Conservation (phyloP, 2,888 invertebrate species). For the Acronicta alni region DNA sequence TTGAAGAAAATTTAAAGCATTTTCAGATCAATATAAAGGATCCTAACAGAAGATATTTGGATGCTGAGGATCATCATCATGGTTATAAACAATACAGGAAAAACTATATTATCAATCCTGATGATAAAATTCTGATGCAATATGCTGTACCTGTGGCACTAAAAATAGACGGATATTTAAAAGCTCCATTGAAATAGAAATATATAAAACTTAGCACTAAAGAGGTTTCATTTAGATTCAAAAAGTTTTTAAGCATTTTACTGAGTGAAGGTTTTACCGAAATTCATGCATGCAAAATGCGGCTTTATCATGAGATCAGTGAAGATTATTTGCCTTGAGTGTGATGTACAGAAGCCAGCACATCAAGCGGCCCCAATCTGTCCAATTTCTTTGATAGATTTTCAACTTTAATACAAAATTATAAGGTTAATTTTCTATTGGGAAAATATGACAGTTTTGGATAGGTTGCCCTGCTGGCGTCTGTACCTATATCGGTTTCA, state of each 20-base stretch:
- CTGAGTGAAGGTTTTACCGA: neutral
- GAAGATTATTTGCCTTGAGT: no score
- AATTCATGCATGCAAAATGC: no score
- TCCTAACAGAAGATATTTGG: constrained; percentile 26
- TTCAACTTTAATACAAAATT: no score
- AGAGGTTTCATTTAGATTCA: no score
- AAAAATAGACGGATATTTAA: constrained; percentile 70
- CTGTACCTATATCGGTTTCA: no score
- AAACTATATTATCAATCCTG: constrained; percentile 32
- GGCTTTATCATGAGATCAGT: no score
- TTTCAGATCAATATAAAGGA: constrained; percentile 34
- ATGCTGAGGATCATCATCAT: constrained; percentile 38
- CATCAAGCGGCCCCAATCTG: no score
- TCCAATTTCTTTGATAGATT: no score
- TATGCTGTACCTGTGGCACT: constrained; percentile 73
- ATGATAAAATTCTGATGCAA: constrained; percentile 63
- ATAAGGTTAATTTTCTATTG: no score
- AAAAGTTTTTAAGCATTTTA: neutral
- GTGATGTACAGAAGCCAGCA: no score
- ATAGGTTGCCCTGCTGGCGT: no score
- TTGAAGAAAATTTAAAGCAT: constrained; percentile 59
- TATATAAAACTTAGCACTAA: neutral
- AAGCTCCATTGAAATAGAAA: constrained; percentile 55
- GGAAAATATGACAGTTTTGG: no score
- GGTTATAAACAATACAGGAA: constrained; percentile 25